These are phyloP conservation scores for Eurytemora carolleeae DNA, from an alignment of 1,140 invertebrate species.

Conservation along the genomic window DNA sequence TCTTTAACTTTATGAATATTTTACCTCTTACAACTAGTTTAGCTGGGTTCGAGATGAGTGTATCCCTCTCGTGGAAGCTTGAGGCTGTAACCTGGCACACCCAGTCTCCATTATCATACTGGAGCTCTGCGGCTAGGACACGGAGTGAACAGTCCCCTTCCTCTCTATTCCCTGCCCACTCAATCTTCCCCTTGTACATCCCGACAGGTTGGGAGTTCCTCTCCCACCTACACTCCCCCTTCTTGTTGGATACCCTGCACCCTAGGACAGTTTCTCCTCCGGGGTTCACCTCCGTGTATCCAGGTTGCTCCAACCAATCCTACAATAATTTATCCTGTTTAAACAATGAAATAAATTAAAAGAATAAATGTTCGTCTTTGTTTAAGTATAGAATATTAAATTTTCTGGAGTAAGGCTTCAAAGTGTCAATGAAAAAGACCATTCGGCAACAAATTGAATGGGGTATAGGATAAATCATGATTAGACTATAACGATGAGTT, in stretches of 20 bases:
- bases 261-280: conserved; percentile 6
- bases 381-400: too few relatives aligned
- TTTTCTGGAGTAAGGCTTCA: too few relatives aligned
- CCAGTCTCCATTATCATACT: conserved; percentile 74
- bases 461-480: too few relatives aligned
- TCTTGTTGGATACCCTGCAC: conserved; percentile 13
- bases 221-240: conserved; percentile 16
- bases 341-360: too few relatives aligned
- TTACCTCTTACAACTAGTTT: conserved; percentile 62
- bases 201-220: conserved; percentile 26
- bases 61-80: conserved; percentile 51
- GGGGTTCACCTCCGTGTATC: conserved; percentile 15
- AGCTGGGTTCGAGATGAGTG: conserved; percentile 56
- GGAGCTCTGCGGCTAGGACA: conserved; percentile 54
- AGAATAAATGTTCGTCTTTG: too few relatives aligned
- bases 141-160: conserved; percentile 63
- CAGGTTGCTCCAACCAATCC: conserved; percentile 12
- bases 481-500: too few relatives aligned
- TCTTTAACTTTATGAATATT: conserved; percentile 18
- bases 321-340: too few relatives aligned
- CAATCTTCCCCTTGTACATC: conserved; percentile 65
- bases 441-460: too few relatives aligned
- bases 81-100: conserved; percentile 66
- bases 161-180: conserved; percentile 46
- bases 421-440: too few relatives aligned